Conservation (phyloP, 2,113 vertebrate species). For the Cercopithecus mona region DNA sequence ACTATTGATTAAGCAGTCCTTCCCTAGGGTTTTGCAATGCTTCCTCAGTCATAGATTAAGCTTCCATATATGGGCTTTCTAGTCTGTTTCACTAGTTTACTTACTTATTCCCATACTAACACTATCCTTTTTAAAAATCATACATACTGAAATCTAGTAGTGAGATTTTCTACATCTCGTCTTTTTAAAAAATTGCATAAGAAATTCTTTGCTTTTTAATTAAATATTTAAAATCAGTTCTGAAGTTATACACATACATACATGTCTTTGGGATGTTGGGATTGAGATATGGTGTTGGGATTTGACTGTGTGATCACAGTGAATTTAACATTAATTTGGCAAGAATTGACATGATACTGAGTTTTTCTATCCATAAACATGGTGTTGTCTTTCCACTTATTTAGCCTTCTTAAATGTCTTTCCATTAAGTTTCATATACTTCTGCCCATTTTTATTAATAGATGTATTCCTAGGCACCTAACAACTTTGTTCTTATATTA, state of each 20-base stretch:
- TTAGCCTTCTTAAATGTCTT: background rate
- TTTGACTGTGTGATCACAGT: background rate
- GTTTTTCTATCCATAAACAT: background rate
- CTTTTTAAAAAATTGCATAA: background rate
- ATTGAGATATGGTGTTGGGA: background rate
- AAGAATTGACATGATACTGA: background rate
- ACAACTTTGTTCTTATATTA: background rate
- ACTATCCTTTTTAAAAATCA: background rate
- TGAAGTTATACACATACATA: background rate
- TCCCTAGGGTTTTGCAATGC: background rate
- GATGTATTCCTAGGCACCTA: background rate
- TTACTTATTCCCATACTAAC: background rate
- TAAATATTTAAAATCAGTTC: background rate
- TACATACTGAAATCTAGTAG: background rate
- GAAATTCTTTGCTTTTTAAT: background rate
- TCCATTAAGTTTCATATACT: background rate
- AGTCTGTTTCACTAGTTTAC: background rate
- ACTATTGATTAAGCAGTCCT: background rate
- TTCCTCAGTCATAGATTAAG: background rate
- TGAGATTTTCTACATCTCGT: background rate
- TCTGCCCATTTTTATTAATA: background rate
- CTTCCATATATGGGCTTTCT: background rate
- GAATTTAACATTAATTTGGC: background rate
- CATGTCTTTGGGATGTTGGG: background rate
- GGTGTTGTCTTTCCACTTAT: background rate